Evolutionary conservation across 2,113 vertebrate species (phyloP).

Genomic region (Lichenostomus cassidix): DNA sequence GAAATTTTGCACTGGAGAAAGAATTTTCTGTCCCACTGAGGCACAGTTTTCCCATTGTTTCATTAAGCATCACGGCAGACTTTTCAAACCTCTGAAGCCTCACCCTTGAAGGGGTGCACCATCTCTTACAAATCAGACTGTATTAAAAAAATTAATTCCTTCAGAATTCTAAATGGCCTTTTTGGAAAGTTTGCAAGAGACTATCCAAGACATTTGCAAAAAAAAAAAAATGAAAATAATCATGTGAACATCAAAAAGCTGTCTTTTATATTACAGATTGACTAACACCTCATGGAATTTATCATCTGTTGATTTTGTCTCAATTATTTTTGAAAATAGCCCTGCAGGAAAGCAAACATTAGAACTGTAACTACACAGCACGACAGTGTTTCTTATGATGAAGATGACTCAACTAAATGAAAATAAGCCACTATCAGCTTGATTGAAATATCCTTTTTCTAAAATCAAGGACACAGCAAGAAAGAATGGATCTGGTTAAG

Average conservation of each 20-base stretch:
- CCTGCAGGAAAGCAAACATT: neutral
- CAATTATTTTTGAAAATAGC: neutral
- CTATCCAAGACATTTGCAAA: neutral
- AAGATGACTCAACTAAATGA: neutral
- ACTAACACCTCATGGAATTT: neutral
- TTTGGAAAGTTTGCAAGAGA: neutral
- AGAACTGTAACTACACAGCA: neutral
- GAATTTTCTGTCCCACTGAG: neutral
- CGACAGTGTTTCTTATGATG: neutral
- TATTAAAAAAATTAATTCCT: neutral
- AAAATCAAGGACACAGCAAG: neutral
- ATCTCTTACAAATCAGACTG: neutral
- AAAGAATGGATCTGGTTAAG: neutral
- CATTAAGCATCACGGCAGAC: neutral
- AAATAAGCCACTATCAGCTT: neutral
- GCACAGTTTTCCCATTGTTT: neutral
- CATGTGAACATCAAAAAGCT: neutral
- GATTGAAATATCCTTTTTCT: neutral
- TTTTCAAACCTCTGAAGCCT: rapidly evolving
- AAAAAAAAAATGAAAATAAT: neutral
- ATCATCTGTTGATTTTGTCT: neutral
- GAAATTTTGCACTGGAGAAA: neutral
- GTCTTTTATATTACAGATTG: neutral
- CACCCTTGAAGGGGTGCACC: neutral
- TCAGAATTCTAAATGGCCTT: neutral